A percentile compares a stretch with the other conserved stretches of the same genome.
Evolutionary conservation across 2,888 invertebrate genomes (phyloP).

Genomic region (Proisotoma minuta): DNA sequence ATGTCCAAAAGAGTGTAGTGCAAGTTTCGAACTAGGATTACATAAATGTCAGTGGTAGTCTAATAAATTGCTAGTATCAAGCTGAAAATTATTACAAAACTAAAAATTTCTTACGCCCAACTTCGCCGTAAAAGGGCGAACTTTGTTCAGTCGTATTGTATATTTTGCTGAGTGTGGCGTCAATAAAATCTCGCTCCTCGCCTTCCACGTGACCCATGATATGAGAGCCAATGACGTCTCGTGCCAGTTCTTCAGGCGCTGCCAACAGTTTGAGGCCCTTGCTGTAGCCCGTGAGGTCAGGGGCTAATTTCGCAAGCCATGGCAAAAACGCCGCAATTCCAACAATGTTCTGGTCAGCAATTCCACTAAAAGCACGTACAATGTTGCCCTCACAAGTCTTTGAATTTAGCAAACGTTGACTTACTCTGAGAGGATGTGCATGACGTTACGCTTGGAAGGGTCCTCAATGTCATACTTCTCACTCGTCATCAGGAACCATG

Average conservation of each 20-base stretch:
- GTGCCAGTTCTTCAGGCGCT: slow-evolving; percentile 37
- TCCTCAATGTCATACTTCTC: slow-evolving; percentile 44
- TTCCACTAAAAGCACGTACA: slow-evolving; percentile 24
- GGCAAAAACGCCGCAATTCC: slow-evolving; percentile 43
- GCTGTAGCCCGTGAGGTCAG: slow-evolving; percentile 38
- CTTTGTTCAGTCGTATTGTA: slow-evolving; percentile 35
- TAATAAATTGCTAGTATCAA: neutral
- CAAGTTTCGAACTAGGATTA: slow-evolving; percentile 35
- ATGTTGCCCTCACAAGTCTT: neutral
- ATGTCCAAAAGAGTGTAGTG: slow-evolving; percentile 41
- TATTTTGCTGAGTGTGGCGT: slow-evolving; percentile 45
- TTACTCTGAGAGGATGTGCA: slow-evolving; percentile 40
- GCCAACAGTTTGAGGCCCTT: slow-evolving; percentile 38
- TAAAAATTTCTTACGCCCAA: slow-evolving; percentile 30
- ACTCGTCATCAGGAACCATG: slow-evolving; percentile 41
- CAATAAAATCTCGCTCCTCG: slow-evolving; percentile 46
- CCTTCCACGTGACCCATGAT: slow-evolving; percentile 34
- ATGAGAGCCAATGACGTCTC: slow-evolving; percentile 43
- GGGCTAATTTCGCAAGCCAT: slow-evolving; percentile 39
- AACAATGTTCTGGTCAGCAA: slow-evolving; percentile 43
- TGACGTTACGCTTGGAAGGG: slow-evolving; percentile 33
- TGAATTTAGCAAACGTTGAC: neutral
- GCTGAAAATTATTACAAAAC: slow-evolving; percentile 5
- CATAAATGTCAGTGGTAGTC: neutral
- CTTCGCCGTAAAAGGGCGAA: slow-evolving; percentile 40